Evolutionary conservation across 1,140 invertebrate species (phyloP), one percentile per base, ranked within the genome.

Genomic region (Scylla paramamosain): DNA sequence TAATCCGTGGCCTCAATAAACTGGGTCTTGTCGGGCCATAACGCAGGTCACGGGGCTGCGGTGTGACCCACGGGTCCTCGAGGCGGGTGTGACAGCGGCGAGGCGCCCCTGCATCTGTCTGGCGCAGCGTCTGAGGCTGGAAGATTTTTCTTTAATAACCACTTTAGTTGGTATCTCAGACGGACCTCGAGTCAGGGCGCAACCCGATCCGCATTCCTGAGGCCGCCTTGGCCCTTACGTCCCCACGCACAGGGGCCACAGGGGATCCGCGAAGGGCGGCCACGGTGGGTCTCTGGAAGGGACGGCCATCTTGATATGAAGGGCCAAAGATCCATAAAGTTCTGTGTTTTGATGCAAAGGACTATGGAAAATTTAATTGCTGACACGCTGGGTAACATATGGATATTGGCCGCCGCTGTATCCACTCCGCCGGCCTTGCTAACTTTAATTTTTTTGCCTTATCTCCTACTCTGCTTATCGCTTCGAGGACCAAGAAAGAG

Each of bases 81-180:
- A 59, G 46, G 90, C n/a, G 52, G 59, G 90, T 91, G 90, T 91
- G 90, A 77, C 89, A 91, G 29, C 10, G n/a, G 46, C n/a, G 8
- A 28, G 39, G 89, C 48, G 16, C 52, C 90, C 31, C 89, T 95
- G 77, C 90, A 91, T 95, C 94, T 95, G 89, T 95, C 94, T 84
- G 48, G 7, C 84, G 48, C 39, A 88, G 39, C 82, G 90, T 92
- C 94, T 92, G 48, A 88, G 91, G 32, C 83, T 67, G 83, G 94
- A 86, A 92, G 94, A 95, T 95, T 95, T 95, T 95, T 95, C 94
- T 92, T 95, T 95, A 95, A 95, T 95, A 95, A 95, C 94, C 94
- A 95, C 94, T 95, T 95, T 92, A 95, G 94, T 92, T 95, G 39
- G 46, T 95, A 95, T 95, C 94, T 95, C 82, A 59, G 84, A 25